Evolutionary conservation across 2,888 invertebrate genomes (phyloP), one percentile per base, ranked within the genome.

Genomic region (Platycnemis pennipes): DNA sequence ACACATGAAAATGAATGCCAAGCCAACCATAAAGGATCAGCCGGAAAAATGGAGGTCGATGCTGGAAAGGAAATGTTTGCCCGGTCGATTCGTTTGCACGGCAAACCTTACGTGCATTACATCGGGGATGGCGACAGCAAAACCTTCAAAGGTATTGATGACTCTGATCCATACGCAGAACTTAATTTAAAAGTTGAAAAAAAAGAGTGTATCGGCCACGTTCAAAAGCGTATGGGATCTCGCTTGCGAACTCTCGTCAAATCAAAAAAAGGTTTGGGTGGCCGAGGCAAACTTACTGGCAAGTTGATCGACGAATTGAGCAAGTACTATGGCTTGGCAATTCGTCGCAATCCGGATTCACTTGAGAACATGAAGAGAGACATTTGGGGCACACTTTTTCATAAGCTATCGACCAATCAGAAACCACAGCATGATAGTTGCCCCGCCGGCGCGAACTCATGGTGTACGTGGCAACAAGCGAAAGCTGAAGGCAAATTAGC

Each of bases 341-440:
- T 86, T 42, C 7, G 86, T 42, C 31, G 86, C 37, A 86, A 42
- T 42, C 42, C 13, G 4, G 86, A 86, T 37, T 86, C 86, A 31
- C 42, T 86, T 19, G 94, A 95, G 91, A 95, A 95, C 37, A 96
- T 96, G 95, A 95, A 95, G 94, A 95, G 95, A 91, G 95, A 95
- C 11, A 95, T 96, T 53, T 95, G 95, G 96, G 95, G 95, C 22
- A 96, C 96, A 87, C 96, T 94, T 87, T 95, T 95, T 95, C 96
- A 96, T 94, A 95, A 96, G 85, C 94, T 88, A 77, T 96, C 96
- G 49, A 96, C 96, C 16, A 95, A 96, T 94, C 95, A 96, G 89
- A 95, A 95, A 91, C 95, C 95, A 31, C 95, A 95, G 94, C 96
- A 96, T 95, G 94, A 95, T 22, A 95, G 95, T 13, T 53, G 53